Evolutionary conservation across 2,113 vertebrate genomes (phyloP).

Genomic region (Elephas maximus): DNA sequence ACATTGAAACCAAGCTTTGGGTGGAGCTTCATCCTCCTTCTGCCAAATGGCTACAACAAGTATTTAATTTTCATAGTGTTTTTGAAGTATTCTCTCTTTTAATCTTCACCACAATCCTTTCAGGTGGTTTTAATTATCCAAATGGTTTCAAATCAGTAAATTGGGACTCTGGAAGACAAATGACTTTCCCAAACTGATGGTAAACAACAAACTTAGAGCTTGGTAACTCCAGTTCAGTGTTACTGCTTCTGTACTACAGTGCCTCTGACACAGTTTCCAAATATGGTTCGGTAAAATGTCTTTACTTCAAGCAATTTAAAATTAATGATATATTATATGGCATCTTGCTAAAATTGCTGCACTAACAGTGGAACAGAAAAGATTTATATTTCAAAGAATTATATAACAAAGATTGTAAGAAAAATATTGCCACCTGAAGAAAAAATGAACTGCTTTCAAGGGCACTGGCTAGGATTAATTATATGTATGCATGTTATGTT

Average conservation of each 20-base stretch:
- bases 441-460: neutral
- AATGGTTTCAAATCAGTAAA: neutral
- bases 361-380: conserved; percentile 35
- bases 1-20: neutral
- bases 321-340: neutral
- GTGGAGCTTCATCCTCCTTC: neutral
- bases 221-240: neutral
- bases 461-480: neutral
- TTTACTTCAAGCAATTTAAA: conserved; percentile 54
- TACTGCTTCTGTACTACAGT: neutral
- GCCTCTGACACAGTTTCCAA: neutral
- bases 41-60: neutral
- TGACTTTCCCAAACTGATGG: neutral
- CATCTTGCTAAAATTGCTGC: conserved; percentile 26
- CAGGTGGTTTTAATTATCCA: neutral
- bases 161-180: neutral
- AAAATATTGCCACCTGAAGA: neutral
- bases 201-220: neutral
- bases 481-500: neutral
- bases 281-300: neutral
- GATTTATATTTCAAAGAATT: neutral
- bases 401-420: neutral
- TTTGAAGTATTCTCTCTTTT: neutral
- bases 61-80: neutral
- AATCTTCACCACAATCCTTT: neutral